phyloP scores from a whole-genome alignment of 2,888 invertebrate species.

The Parascotia fuliginaria region DNA sequence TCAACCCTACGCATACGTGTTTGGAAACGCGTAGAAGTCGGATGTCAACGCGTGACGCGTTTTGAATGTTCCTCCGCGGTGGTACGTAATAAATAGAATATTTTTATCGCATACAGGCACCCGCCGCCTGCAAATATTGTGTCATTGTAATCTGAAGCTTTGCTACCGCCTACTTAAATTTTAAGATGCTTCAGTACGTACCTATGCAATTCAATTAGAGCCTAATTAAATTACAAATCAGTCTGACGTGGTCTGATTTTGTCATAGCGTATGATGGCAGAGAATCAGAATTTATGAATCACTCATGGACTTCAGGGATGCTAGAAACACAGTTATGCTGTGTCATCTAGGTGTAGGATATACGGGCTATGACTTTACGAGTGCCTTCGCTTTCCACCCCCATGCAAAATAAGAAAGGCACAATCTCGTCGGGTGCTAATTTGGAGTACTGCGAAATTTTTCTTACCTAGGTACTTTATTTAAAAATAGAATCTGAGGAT shows the following conservation, averaged over 20 bases:
- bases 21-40: constrained; percentile 68
- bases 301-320: too few species aligned
- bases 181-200: constrained; percentile 32
- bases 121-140: constrained; percentile 77
- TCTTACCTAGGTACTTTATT: too few species aligned
- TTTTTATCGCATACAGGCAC: constrained; percentile 82
- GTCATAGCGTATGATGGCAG: background rate
- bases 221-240: constrained; percentile 28
- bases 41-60: constrained; percentile 80
- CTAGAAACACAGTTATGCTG: too few species aligned
- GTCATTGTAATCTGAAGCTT: constrained; percentile 57
- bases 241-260: constrained; percentile 10
- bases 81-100: constrained; percentile 82
- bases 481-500: too few species aligned
- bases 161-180: constrained; percentile 34
- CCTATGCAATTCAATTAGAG: constrained; percentile 31
- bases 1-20: constrained; percentile 57
- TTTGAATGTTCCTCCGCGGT: constrained; percentile 71
- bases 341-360: too few species aligned
- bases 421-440: too few species aligned
- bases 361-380: too few species aligned
- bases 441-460: too few species aligned
- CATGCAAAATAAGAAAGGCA: too few species aligned
- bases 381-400: too few species aligned
- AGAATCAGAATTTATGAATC: too few species aligned